Evolutionary conservation across 37 sponge, comb jelly and placozoan genomes (phyloP), one percentile per base, ranked within the genome.

Genomic region (Tethya wilhelma): DNA sequence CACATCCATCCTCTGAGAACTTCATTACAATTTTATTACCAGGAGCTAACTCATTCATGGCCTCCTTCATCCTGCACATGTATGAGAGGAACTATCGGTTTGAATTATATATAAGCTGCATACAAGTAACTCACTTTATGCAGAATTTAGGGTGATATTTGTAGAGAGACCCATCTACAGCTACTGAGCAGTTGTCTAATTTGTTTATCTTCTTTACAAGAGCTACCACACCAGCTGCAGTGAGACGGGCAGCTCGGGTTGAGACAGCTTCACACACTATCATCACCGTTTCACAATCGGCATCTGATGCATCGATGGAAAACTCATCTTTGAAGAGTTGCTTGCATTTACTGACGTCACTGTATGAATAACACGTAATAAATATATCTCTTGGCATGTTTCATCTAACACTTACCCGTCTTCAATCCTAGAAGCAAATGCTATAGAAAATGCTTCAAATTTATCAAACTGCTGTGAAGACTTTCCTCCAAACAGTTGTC

Each of bases 121-220:
- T 9, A 38, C 33, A 20, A 68, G 9, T 26, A 19, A 19, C 5
- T 45, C 30, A 56, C 64, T 53, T 69, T 57, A 74, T 7, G 30
- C n/a, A 2, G 46, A 97, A 95, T 31, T 82, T 79, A 2, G 95
- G 95, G 77, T 97, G 98, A 8, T 78, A 39, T 69, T 92, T 88
- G 84, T 89, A 97, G 33, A 97, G 81, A 19, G 95, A 92, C 0
- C 98, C 98, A 67, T 97, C 98, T 28, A 97, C 89, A 36, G 98
- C 95, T 33, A 92, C 95, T 0, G 90, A 85, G 67, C 96, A 90
- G 26, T 77, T 79, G 23, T 57, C 60, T 23, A 82, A 38, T 43
- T 77, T 87, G 2, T 67, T 74, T 23, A 94, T 94, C 82, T 88
- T 93, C 75, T 75, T 80, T 42, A 93, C 87, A 2, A 93, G 63